Evolutionary conservation across 2,797 vertebrate genomes (phyloP), one percentile per base, ranked within the genome.

Genomic region (Rhynchonycteris naso): DNA sequence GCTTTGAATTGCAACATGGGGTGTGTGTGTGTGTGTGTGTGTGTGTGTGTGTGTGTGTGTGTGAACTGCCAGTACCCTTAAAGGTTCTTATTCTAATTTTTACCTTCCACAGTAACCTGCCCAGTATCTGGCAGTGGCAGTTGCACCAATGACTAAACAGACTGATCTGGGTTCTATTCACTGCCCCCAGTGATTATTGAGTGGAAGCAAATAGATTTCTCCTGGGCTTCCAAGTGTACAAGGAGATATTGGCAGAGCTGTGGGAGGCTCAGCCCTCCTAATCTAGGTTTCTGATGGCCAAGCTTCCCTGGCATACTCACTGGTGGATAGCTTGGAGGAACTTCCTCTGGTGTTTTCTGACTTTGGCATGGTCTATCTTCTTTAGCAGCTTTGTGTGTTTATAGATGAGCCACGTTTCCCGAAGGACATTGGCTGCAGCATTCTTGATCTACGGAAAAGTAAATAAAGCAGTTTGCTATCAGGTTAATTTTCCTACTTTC

Each of bases 311-410:
- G 19, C 21, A 0, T 38, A 95, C 98, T 98, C 98, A 99, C 98
- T 99, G 98, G 97, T 99, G 98, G 89, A 99, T 99, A 65, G 98
- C 98, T 95, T 99, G 98, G 35, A 99, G 98, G 95, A 99, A 99
- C 63, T 99, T 99, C 66, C 98, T 98, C 98, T 99, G 98, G 85
- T 99, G 98, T 68, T 98, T 99, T 94, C 98, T 96, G 97, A 99
- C 98, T 96, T 98, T 98, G 89, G 98, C 98, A 0, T 99, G 98
- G 97, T 99, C 98, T 0, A 98, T 98, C 97, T 98, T 99, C 96
- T 98, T 99, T 28, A 99, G 97, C 95, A 99, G 98, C 95, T 99
- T 99, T 18, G 98, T 99, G 98, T 99, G 98, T 96, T 99, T 99
- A 33, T 99, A 99, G 97, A 99, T 99, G 0, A 99, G 98, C 98